Evolutionary conservation across 2,113 vertebrate species (phyloP), one percentile per base, ranked within the genome.

Genomic region (Onychostruthus taczanowskii): DNA sequence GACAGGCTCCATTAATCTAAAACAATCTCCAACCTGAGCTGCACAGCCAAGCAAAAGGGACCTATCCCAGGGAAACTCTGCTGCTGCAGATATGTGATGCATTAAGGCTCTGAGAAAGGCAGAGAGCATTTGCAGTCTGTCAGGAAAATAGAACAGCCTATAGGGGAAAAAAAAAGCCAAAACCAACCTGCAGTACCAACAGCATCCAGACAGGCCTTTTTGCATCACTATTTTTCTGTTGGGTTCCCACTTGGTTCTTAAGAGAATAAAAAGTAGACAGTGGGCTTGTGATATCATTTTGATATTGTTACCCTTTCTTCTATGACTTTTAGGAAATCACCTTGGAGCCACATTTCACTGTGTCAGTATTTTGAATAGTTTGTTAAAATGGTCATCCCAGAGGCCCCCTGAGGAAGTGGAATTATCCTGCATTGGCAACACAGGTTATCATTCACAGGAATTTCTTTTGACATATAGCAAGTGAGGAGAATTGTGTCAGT

Each of bases 1-100:
- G 94, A 94, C 95, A 94, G 76, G 37, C 49, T 87, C 92, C 64
- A 78, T 94, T 95, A 70, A 89, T 96, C 83, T 92, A 49, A 84
- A 94, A 61, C 70, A 74, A 72, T 82, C 64, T 64, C 55, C 2
- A 16, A 30, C 56, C 66, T 39, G 76, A 91, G 58, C 63, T 63
- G 41, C 19, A 63, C 49, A 76, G 83, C 47, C 58, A 79, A 61
- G 59, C 52, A 87, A 82, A 93, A n/a, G 77, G 35, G 35, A 75
- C 35, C 49, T 24, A 4, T 39, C 68, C 61, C 67, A n/a, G 37
- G 31, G 74, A 84, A 92, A 66, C 31, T 43, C 85, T 58, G 43
- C 33, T 69, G 35, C 63, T 63, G 41, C 47, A 68, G 74, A 58
- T 50, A 17, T 4, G 10, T 1, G 10, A 58, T 74, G 67, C 37